A percentile compares a stretch with the other conserved stretches of the same genome.
Conservation (phyloP, 2,888 invertebrate species). For the Poecilobothrus nobilitatus region DNA sequence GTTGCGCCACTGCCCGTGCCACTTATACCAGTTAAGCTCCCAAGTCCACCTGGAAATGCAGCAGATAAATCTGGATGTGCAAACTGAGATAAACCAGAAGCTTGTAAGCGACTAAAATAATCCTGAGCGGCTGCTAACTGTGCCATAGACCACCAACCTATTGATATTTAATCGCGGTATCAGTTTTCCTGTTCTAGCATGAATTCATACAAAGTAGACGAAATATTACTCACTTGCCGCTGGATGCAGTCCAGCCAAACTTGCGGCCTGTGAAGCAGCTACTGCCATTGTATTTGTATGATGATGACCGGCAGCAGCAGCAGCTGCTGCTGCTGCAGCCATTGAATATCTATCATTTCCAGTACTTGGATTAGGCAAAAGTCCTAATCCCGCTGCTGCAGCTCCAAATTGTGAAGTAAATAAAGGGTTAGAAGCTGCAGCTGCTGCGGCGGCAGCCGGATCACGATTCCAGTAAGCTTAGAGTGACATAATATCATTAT, state of each 20-base stretch:
- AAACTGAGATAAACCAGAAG: slow-evolving; percentile 65
- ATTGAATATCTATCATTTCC: slow-evolving; percentile 42
- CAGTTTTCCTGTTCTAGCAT: neutral
- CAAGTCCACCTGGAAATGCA: slow-evolving; percentile 46
- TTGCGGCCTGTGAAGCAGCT: slow-evolving; percentile 78
- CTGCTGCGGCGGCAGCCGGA: slow-evolving; percentile 40
- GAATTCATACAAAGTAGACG: neutral
- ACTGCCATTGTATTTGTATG: slow-evolving; percentile 68
- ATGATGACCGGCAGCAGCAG: slow-evolving; percentile 46
- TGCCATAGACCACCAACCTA: slow-evolving; percentile 89
- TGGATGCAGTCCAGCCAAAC: slow-evolving; percentile 63
- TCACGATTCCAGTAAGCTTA: slow-evolving; percentile 76
- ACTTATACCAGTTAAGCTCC: slow-evolving; percentile 29
- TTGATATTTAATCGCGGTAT: slow-evolving; percentile 21
- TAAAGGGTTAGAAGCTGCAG: slow-evolving; percentile 43
- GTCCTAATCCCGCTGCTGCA: slow-evolving; percentile 40
- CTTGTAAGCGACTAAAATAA: slow-evolving; percentile 74
- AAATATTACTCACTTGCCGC: slow-evolving; percentile 53
- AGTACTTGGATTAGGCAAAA: slow-evolving; percentile 43
- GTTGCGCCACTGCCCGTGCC: slow-evolving; percentile 33
- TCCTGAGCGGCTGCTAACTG: slow-evolving; percentile 82
- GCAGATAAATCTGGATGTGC: slow-evolving; percentile 56
- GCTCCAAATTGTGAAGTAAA: slow-evolving; percentile 44
- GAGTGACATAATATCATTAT: neutral
- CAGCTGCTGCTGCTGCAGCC: slow-evolving; percentile 40